Evolutionary conservation across 2,797 vertebrate species (phyloP).

Genomic region (Alauda arvensis): DNA sequence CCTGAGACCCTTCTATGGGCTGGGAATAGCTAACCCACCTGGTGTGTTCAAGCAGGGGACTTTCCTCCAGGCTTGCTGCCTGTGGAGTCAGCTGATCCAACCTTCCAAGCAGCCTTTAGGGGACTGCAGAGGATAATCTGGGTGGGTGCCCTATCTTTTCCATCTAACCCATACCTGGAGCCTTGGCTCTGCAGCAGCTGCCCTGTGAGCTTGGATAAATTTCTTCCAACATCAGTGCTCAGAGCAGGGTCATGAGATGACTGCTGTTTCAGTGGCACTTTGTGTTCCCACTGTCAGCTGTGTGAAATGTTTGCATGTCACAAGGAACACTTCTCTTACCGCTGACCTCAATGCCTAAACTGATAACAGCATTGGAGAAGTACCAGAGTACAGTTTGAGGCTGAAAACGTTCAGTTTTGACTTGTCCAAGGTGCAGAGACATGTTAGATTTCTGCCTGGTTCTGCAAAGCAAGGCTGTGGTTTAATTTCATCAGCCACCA

Average conservation of each 20-base stretch:
- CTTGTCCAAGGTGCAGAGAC: background rate
- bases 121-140: background rate
- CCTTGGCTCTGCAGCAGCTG: background rate
- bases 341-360: fast-evolving
- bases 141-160: fast-evolving
- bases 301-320: fast-evolving
- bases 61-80: background rate
- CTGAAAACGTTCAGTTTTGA: background rate
- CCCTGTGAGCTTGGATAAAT: background rate
- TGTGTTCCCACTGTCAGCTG: background rate
- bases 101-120: background rate
- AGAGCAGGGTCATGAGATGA: background rate
- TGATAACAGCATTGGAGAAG: background rate
- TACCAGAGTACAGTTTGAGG: background rate
- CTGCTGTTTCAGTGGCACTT: background rate
- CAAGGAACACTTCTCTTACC: background rate
- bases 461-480: background rate
- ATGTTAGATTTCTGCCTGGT: background rate
- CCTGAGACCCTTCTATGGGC: background rate
- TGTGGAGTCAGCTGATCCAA: background rate
- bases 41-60: background rate
- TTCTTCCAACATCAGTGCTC: background rate
- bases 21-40: background rate
- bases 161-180: background rate
- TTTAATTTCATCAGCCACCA: background rate